Base-by-base conservation (phyloP, 2,113 vertebrate species). In the Odocoileus virginianus region DNA sequence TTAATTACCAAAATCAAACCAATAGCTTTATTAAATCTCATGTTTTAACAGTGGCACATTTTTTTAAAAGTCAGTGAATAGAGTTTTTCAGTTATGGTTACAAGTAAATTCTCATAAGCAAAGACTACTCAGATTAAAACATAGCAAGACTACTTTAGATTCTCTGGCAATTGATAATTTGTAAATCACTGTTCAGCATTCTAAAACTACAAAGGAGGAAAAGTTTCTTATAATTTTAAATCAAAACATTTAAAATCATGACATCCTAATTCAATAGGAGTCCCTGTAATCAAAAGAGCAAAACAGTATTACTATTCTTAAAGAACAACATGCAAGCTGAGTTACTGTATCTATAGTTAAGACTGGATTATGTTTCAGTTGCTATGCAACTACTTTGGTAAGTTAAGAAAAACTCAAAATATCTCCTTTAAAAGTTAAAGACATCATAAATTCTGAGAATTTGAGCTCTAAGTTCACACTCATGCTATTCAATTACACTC, bases 41-140 rank as follows among this genome's bases (percentile, higher is more conserved):
- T 86, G 27, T 55, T 98, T 93, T 89, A 87, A 93, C 36, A 83
- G 7, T 92, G 43, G 10, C 3, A 83, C 12, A 85, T 9, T 58
- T 93, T 87, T 97, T 21, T 4, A 89, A 94, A 91, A 67, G 16
- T 79, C 27, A 89, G 40, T 58, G 84, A 95, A 47, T 14, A 3
- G 19, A 76, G 4, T n/a, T 89, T 92, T 97, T 90, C 82, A 96
- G 67, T 81, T 92, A 83, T 9, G 74, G 0, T 87, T 30, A 64
- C 84, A 95, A 97, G 36, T 87, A 95, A 96, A 90, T 82, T 91
- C 58, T 91, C 40, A 52, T 64, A 87, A 67, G 58, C 57, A 91
- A 97, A 97, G 61, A 74, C 67, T 43, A 95, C 15, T 86, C 16
- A 95, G 90, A 55, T 57, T 71, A 61, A 91, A 97, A 95, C 88